Percentiles rank a stretch among this genome's conserved stretches.
Conservation (phyloP, 2,797 vertebrate species). For the Lacerta bilineata region DNA sequence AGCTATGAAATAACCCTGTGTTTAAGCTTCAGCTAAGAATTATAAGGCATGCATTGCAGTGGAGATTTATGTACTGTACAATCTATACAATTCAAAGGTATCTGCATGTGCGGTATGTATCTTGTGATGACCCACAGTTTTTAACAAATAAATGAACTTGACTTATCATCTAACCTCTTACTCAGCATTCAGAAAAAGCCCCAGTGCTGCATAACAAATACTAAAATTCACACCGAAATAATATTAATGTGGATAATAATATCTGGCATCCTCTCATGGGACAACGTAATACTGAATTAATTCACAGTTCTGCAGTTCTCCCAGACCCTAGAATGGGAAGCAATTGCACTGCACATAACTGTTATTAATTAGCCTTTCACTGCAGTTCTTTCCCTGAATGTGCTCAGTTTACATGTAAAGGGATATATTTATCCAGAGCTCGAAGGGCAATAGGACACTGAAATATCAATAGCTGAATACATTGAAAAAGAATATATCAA, state of each 20-base stretch:
- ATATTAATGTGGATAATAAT: conserved; percentile 72
- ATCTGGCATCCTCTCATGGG: conserved; percentile 68
- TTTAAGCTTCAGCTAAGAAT: conserved; percentile 14
- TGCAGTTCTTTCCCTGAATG: conserved; percentile 56
- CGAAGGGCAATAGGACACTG: conserved; percentile 30
- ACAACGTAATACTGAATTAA: conserved; percentile 73
- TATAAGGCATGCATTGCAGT: not conserved
- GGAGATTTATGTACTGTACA: not conserved
- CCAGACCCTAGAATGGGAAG: conserved; percentile 51
- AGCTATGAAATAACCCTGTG: not conserved
- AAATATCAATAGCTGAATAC: conserved; percentile 20
- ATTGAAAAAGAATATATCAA: conserved; percentile 9
- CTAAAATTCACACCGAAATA: conserved; percentile 67
- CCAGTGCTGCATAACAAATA: conserved; percentile 71
- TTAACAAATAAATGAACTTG: conserved; percentile 25
- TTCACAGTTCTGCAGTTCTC: conserved; percentile 70
- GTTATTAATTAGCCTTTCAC: conserved; percentile 68
- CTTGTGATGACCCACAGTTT: conserved; percentile 14
- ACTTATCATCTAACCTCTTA: conserved; percentile 18
- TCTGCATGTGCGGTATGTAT: not conserved
- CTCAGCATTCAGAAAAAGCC: conserved; percentile 45
- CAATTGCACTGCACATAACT: conserved; percentile 71
- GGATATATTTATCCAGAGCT: conserved; percentile 52
- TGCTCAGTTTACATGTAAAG: conserved; percentile 64
- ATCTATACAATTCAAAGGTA: not conserved